Evolutionary conservation across 2,797 vertebrate species (phyloP), one percentile per base, ranked within the genome.

Genomic region (Hydrophis major): DNA sequence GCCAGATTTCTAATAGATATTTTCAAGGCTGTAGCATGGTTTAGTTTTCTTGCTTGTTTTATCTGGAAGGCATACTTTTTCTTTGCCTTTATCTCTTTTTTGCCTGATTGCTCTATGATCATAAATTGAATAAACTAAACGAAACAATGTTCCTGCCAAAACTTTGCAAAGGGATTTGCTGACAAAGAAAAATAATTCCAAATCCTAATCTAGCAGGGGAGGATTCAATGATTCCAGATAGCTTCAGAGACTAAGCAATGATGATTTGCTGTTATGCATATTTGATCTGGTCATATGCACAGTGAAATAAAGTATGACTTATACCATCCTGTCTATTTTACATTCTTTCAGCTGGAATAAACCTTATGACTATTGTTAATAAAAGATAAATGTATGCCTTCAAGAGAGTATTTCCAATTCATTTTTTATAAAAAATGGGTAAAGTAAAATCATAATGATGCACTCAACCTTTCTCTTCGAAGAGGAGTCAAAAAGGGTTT

Each of bases 401-500:
- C 14, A 87, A 53, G 28, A 88, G 88, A 94, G 89, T 63, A 91
- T 32, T 83, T 11, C 7, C 74, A 91, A 37, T 88, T 95, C 96
- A 83, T 47, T 95, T 93, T 37, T 89, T 53, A 95, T 95, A 55
- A 94, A 89, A 18, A 89, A 94, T 92, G 66, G 86, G 94, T 93
- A 47, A 14, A 18, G 10, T 59, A 12, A 14, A 94, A 87, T 14
- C 93, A 11, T 22, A 89, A 94, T 57, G 92, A 94, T 74, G 92
- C 90, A 59, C 4, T 87, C 87, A 89, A 95, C 90, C 59, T 59
- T 90, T 83, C 74, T 83, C 47, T 89, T 28, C 2, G 61, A 87
- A 96, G 63, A 93, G 92, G 6, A 91, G 94, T 94, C 86, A 96
- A 37, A 96, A 96, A 95, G 1, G 6, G 87, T 96, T 97, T 94